phyloP scores from a whole-genome alignment of 2,797 vertebrate genomes.

The Enteromius unitaeniatus region DNA sequence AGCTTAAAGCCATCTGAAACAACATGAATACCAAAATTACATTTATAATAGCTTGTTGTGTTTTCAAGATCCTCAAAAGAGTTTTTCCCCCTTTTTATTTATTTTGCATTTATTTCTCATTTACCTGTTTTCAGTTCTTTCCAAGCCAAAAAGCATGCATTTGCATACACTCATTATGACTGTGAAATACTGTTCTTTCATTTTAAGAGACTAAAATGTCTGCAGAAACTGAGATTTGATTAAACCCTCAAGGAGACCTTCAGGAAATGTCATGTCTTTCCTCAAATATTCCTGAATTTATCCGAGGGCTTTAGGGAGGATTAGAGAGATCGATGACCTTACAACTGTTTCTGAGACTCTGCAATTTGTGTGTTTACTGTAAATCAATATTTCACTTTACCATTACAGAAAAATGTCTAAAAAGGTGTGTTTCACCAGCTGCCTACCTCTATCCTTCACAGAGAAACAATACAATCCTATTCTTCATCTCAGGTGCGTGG shows the following conservation, averaged over 20 bases:
- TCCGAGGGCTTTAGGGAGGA: conserved; percentile 33
- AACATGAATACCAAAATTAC: neutral
- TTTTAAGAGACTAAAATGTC: neutral
- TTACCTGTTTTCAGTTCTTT: neutral
- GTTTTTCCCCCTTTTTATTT: neutral
- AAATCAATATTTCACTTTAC: conserved; percentile 61
- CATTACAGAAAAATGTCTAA: conserved; percentile 14
- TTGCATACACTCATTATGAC: neutral
- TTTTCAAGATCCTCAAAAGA: neutral
- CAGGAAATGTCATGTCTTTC: conserved; percentile 6
- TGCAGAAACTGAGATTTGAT: conserved; percentile 60
- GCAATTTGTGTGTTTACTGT: conserved; percentile 35
- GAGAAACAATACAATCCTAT: neutral
- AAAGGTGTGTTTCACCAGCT: conserved; percentile 37
- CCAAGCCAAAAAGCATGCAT: neutral
- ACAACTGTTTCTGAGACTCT: conserved; percentile 30
- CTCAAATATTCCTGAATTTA: conserved; percentile 51
- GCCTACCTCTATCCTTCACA: neutral
- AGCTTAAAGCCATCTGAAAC: neutral
- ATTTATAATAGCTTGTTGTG: neutral
- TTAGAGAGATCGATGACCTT: conserved; percentile 29
- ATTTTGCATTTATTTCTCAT: neutral
- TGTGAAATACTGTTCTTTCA: neutral
- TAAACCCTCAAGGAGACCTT: conserved; percentile 57
- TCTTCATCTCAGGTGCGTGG: neutral